These are phyloP conservation scores for Marisa cornuarietis DNA, from an alignment of 1,140 invertebrate genomes.

Conservation along the genomic window DNA sequence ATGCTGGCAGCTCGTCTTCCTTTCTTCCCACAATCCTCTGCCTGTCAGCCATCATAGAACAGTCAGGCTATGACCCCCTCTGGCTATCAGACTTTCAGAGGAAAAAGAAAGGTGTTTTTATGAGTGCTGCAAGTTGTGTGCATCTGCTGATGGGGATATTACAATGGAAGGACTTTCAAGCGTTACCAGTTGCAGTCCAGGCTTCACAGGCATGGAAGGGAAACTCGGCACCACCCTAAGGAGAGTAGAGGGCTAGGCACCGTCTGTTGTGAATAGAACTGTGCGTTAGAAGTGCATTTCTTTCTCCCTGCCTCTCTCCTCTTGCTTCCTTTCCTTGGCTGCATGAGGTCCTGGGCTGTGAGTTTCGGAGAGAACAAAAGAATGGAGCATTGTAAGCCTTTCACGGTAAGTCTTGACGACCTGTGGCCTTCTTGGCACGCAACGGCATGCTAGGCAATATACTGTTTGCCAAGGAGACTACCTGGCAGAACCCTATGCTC, in stretches of 20 bases:
- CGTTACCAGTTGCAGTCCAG: not conserved
- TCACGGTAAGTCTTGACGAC: not conserved
- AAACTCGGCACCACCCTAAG: not conserved
- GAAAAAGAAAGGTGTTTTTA: not conserved
- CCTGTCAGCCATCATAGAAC: not conserved
- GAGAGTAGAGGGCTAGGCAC: not conserved
- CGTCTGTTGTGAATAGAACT: not conserved
- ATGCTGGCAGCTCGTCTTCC: not conserved
- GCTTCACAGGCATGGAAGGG: not conserved
- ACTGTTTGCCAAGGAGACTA: not conserved
- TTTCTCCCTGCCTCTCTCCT: not conserved
- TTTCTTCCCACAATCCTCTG: not conserved
- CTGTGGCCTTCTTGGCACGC: not conserved
- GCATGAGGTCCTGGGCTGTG: not conserved
- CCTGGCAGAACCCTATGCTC: not conserved
- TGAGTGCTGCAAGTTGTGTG: not conserved
- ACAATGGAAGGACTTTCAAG: not conserved
- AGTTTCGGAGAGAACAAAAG: not conserved
- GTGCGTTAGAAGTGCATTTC: not conserved
- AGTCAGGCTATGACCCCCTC: too few relatives aligned
- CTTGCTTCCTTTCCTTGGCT: not conserved
- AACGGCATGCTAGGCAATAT: not conserved
- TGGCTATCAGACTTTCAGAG: too few relatives aligned
- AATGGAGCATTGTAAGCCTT: not conserved
- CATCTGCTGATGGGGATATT: not conserved